phyloP scores from a whole-genome alignment of 2,888 invertebrate genomes.

The Thalpophila matura region DNA sequence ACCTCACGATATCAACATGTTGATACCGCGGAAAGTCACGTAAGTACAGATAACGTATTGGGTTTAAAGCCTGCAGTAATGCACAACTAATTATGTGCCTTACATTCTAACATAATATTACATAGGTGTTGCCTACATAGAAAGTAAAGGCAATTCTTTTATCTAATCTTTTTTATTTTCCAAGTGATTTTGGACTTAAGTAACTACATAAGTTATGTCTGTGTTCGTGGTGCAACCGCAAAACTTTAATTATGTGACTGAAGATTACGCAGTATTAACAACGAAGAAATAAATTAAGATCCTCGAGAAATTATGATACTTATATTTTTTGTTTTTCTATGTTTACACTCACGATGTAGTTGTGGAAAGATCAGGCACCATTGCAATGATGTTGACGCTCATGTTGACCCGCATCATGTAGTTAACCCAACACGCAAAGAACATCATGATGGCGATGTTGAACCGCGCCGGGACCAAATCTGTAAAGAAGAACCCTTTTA shows the following conservation, averaged over 20 bases:
- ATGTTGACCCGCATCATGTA: constrained; percentile 95
- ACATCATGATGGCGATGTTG: constrained; percentile 92
- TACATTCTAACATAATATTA: constrained; percentile 5
- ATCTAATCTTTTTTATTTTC: too few species aligned
- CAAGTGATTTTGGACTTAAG: too few species aligned
- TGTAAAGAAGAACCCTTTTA: constrained; percentile 63
- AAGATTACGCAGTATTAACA: background rate
- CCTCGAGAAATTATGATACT: background rate
- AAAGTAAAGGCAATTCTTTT: too few species aligned
- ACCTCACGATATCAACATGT: constrained; percentile 24
- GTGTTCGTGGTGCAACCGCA: background rate
- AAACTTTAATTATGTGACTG: background rate
- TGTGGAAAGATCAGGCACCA: constrained; percentile 89
- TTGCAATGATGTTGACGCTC: constrained; percentile 94
- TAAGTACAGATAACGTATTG: constrained; percentile 52
- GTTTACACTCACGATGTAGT: constrained; percentile 81
- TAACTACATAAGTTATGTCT: too few species aligned
- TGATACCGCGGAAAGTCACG: constrained; percentile 52
- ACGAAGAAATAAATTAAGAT: background rate
- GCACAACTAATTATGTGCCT: constrained; percentile 9
- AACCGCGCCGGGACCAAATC: constrained; percentile 86
- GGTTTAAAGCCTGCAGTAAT: constrained; percentile 41
- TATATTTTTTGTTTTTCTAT: too few species aligned
- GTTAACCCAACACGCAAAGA: constrained; percentile 93
- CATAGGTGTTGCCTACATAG: too few species aligned